Evolutionary conservation across 2,797 vertebrate genomes (phyloP), one percentile per base, ranked within the genome.

Genomic region (Anas georgica): DNA sequence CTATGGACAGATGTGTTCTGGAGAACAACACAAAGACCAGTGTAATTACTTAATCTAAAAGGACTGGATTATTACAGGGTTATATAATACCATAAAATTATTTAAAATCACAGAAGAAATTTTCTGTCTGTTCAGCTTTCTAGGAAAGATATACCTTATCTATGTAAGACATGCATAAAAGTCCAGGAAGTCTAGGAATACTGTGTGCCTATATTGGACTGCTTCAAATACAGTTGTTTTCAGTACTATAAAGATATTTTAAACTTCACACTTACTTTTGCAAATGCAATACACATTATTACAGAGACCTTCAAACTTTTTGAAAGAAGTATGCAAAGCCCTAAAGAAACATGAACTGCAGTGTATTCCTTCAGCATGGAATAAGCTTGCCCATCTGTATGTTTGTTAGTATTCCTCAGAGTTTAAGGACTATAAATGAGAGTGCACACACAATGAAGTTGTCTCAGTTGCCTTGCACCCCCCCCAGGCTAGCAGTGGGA

Each of bases 21-120:
- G 45, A 87, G 93, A 89, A 75, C 46, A 74, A 28, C 70, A 59
- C 46, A 59, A 79, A 94, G 50, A 2, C 0, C 29, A 60, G 25
- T 26, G 41, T 78, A 87, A 82, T 90, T 92, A 70, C 31, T 59
- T 76, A 63, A 79, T 83, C 29, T 88, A 56, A 93, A 79, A 70
- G 15, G 3, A 74, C 3, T 17, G 46, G 9, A 73, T 75, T 69
- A 76, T 41, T 88, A 46, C 13, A 62, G 10, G 17, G 5, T 7
- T 10, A n/a, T 45, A 35, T 10, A 86, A 74, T 17, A 10, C 21
- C 25, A 43, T 7, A 43, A 2, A 35, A 15, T 16, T 84, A 18
- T 88, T 76, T 31, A 52, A 84, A 91, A 89, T 29, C 1, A 9
- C 46, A 85, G 43, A 25, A 83, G 73, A 45, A 59, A 14, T 73